Base-by-base conservation (phyloP, 2,113 vertebrate genomes). In the Actenoides lindsayi region DNA sequence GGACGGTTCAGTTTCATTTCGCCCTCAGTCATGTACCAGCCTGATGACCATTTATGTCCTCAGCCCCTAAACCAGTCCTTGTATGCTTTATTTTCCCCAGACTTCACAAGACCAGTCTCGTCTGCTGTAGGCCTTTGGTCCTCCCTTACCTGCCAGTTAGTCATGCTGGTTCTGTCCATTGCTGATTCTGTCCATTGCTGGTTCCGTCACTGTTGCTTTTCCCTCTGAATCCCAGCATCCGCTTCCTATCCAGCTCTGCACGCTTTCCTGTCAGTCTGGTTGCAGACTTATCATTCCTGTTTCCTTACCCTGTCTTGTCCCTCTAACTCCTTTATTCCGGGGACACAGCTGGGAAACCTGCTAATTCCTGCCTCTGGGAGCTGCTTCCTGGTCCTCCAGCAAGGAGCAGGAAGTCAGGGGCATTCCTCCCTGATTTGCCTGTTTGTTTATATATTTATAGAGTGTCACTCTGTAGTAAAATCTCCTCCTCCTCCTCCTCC, bases 371-470 rank as follows among this genome's bases (percentile, higher is more conserved):
- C 60, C 21, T 70, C 73, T 0, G 0, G 11, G n/a, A 84, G 27
- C 50, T 69, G 50, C 41, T 84, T 44, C 54, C 35, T 87, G 50
- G 31, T 84, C 65, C 51, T 69, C 35, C 50, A 92, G 46, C 33
- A 74, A 82, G 59, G 59, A 87, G 60, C 85, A 87, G 91, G 89
- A 94, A 81, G 54, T 56, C 59, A 33, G 35, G 54, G 76, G 35
- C 85, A 87, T 87, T 87, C 48, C 64, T 86, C 30, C 56, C 78
- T 64, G 41, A 48, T 96, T 79, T 87, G 16, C 39, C 21, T 35
- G 35, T 89, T 90, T 84, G 59, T 94, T 94, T 82, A 63, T 89
- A 5, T 87, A 87, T 91, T 80, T 87, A 64, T 84, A 85, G 68
- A 87, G 33, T 74, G 63, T 64, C 51, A 77, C 35, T 53, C 42